These are phyloP conservation scores for Mormyrus iriodes DNA, from an alignment of 2,113 vertebrate genomes.

Conservation along the genomic window DNA sequence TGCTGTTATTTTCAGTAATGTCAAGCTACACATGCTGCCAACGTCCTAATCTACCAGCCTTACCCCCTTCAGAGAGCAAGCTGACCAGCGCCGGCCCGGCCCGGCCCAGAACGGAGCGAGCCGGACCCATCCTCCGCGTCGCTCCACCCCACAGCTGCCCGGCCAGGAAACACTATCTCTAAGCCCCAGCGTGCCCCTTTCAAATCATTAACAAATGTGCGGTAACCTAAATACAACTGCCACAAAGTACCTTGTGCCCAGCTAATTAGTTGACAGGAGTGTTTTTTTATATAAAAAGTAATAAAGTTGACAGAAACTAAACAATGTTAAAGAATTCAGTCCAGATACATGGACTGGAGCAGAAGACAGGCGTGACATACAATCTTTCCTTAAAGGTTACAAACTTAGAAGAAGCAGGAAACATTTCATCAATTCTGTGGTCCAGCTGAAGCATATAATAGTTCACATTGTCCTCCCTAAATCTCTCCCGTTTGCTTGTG, in stretches of 20 bases:
- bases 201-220: slow-evolving; percentile 49
- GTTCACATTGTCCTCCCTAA: slow-evolving; percentile 66
- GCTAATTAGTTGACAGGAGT: slow-evolving; percentile 83
- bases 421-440: slow-evolving; percentile 57
- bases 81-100: slow-evolving; percentile 64
- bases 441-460: slow-evolving; percentile 69
- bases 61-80: slow-evolving; percentile 74
- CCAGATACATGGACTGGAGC: slow-evolving; percentile 44
- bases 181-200: slow-evolving; percentile 58
- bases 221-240: slow-evolving; percentile 64
- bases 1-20: slow-evolving; percentile 95
- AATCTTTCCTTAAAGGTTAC: slow-evolving; percentile 36
- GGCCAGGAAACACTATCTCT: slow-evolving; percentile 59
- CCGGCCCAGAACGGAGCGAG: slow-evolving; percentile 60
- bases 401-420: slow-evolving; percentile 33
- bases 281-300: slow-evolving; percentile 75
- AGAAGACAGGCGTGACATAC: slow-evolving; percentile 31
- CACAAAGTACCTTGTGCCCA: slow-evolving; percentile 79
- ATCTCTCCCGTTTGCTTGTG: slow-evolving; percentile 37
- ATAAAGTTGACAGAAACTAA: slow-evolving; percentile 72
- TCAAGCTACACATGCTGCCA: slow-evolving; percentile 93
- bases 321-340: slow-evolving; percentile 57
- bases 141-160: slow-evolving; percentile 78
- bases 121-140: slow-evolving; percentile 66
- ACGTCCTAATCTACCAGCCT: slow-evolving; percentile 84